A percentile compares a stretch with the other conserved stretches of the same genome.
phyloP scores from a whole-genome alignment of 2,797 vertebrate species.

The Gymnocypris eckloni region DNA sequence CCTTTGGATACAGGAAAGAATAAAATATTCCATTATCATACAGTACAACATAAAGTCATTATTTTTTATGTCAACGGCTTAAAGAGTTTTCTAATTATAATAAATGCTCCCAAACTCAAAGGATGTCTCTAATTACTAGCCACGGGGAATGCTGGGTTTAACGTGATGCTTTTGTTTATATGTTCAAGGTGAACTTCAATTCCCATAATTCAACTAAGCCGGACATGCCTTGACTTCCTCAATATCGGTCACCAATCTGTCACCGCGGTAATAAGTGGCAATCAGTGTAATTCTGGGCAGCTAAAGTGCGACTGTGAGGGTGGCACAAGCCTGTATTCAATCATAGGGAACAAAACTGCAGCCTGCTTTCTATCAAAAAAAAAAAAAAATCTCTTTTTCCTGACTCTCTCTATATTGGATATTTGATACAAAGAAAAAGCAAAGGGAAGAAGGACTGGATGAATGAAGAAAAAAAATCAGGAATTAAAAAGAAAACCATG shows the following conservation, averaged over 20 bases:
- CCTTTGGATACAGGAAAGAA: neutral
- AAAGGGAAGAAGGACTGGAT: neutral
- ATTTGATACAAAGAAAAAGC: conserved; percentile 30
- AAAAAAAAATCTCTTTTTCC: neutral
- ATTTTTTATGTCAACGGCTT: neutral
- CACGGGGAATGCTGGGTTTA: conserved; percentile 4
- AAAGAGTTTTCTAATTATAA: conserved; percentile 26
- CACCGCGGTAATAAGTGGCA: conserved; percentile 47
- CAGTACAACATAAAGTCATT: neutral
- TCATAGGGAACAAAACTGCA: conserved; percentile 26
- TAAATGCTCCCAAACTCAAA: conserved; percentile 16
- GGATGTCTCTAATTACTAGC: conserved; percentile 35
- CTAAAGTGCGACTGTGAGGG: conserved; percentile 39
- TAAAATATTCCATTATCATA: conserved; percentile 2
- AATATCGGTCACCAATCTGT: conserved; percentile 54
- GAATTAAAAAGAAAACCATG: conserved; percentile 16
- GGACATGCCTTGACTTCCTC: conserved; percentile 44
- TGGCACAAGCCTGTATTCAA: conserved; percentile 44
- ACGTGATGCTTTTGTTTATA: conserved; percentile 53
- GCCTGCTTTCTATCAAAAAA: conserved; percentile 45
- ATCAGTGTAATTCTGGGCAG: conserved; percentile 50
- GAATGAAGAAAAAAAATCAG: conserved; percentile 3
- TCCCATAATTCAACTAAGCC: conserved; percentile 45
- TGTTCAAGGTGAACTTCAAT: conserved; percentile 51
- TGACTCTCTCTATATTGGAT: neutral